These are phyloP conservation scores for Ceratosolen solmsi DNA, from an alignment of 1,140 invertebrate genomes.

Conservation along the genomic window DNA sequence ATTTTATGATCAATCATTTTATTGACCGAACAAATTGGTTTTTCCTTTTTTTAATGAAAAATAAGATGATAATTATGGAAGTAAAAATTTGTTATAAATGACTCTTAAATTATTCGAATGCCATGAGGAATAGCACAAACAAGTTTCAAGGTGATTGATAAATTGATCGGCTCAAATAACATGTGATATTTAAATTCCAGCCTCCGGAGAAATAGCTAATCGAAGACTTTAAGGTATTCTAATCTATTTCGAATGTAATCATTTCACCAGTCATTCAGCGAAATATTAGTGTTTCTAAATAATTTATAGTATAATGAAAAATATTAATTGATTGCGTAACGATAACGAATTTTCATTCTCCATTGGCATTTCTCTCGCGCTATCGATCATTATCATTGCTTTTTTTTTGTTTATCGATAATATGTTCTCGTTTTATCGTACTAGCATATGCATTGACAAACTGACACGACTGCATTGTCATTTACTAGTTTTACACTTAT, in stretches of 20 bases:
- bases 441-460: no score
- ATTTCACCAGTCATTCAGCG: background rate
- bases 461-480: no score
- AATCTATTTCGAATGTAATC: background rate
- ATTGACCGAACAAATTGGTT: background rate
- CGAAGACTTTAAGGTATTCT: background rate
- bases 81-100: background rate
- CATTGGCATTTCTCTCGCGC: no score
- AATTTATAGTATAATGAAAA: background rate
- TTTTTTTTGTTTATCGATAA: no score
- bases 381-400: no score
- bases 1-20: background rate
- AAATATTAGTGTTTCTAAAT: background rate
- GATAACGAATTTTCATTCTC: no score
- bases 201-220: background rate
- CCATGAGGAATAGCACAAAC: background rate
- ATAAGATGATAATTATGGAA: background rate
- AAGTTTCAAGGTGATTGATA: background rate
- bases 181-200: background rate
- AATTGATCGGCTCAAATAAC: slow-evolving; percentile 5
- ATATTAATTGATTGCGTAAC: no score
- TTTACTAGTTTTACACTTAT: no score
- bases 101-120: background rate
- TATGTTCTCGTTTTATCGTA: no score
- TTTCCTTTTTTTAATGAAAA: background rate